A percentile compares a stretch with the other conserved stretches of the same genome.
phyloP scores from a whole-genome alignment of 2,888 invertebrate species.

The Ditula angustiorana region DNA sequence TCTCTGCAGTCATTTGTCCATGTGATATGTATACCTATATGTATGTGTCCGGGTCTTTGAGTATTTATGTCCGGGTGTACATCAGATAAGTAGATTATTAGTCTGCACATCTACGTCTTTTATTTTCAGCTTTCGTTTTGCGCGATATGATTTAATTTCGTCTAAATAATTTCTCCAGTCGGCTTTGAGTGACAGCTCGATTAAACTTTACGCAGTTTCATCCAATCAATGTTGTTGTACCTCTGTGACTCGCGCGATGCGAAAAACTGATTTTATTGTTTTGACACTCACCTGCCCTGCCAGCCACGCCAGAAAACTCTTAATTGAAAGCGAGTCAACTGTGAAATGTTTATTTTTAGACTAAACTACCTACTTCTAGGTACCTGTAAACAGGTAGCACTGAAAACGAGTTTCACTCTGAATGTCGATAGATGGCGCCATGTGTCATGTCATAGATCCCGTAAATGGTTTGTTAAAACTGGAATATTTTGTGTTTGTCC shows the following conservation, averaged over 20 bases:
- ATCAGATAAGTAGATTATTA: slow-evolving; percentile 13
- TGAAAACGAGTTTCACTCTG: background rate
- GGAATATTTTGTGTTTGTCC: too few relatives aligned
- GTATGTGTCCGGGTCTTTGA: background rate
- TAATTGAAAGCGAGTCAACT: slow-evolving; percentile 47
- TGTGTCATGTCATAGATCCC: background rate
- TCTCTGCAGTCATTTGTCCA: background rate
- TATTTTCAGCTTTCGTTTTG: slow-evolving; percentile 11
- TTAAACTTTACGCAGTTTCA: slow-evolving; percentile 55
- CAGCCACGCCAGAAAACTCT: slow-evolving; percentile 49
- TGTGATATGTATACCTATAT: background rate
- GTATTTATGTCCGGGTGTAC: background rate
- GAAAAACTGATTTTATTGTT: slow-evolving; percentile 45
- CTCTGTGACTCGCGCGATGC: slow-evolving; percentile 33
- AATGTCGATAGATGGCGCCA: slow-evolving; percentile 29
- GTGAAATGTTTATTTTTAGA: slow-evolving; percentile 12
- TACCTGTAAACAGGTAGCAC: background rate
- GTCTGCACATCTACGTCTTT: slow-evolving; percentile 12
- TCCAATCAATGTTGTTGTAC: slow-evolving; percentile 49
- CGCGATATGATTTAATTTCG: slow-evolving; percentile 37
- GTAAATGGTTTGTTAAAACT: background rate
- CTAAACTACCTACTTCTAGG: background rate
- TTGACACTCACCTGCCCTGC: slow-evolving; percentile 48
- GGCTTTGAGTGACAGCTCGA: slow-evolving; percentile 60
- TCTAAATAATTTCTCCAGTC: slow-evolving; percentile 39